These are phyloP conservation scores for Chloromyia formosa DNA, from an alignment of 2,888 invertebrate genomes.

Conservation along the genomic window DNA sequence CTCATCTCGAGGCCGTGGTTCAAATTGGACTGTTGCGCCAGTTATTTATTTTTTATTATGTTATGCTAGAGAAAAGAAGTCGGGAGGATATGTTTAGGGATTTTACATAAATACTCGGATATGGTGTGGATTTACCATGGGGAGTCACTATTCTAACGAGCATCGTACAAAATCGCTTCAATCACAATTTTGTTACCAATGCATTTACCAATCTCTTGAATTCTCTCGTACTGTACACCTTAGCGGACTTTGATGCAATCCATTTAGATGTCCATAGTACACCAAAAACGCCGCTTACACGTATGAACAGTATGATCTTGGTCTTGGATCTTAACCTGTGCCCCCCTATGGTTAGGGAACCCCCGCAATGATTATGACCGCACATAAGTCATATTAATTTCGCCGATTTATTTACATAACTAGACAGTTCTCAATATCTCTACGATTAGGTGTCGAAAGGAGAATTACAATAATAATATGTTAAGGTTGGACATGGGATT, in stretches of 20 bases:
- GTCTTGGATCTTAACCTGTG: constrained; percentile 49
- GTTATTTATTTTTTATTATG: too few species aligned
- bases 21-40: too few species aligned
- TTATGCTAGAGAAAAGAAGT: too few species aligned
- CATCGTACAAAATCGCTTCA: too few species aligned
- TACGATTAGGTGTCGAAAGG: constrained; percentile 49
- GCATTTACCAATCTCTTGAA: too few species aligned
- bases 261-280: too few species aligned
- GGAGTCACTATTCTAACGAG: too few species aligned
- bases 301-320: neutral
- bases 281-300: neutral
- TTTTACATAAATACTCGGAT: too few species aligned
- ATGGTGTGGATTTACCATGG: too few species aligned
- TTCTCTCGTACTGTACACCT: constrained; percentile 13
- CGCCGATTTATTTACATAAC: constrained; percentile 52
- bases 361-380: constrained; percentile 54
- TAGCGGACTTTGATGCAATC: neutral
- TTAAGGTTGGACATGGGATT: neutral
- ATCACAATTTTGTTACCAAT: too few species aligned
- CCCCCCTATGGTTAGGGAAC: constrained; percentile 46
- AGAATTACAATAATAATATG: constrained; percentile 45
- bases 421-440: constrained; percentile 19
- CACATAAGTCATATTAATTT: constrained; percentile 55
- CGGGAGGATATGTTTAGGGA: too few species aligned
- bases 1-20: too few species aligned